A percentile compares a stretch with the other conserved stretches of the same genome.
Evolutionary conservation across 2,113 vertebrate genomes (phyloP).

Genomic region (Muscicapa adusta): DNA sequence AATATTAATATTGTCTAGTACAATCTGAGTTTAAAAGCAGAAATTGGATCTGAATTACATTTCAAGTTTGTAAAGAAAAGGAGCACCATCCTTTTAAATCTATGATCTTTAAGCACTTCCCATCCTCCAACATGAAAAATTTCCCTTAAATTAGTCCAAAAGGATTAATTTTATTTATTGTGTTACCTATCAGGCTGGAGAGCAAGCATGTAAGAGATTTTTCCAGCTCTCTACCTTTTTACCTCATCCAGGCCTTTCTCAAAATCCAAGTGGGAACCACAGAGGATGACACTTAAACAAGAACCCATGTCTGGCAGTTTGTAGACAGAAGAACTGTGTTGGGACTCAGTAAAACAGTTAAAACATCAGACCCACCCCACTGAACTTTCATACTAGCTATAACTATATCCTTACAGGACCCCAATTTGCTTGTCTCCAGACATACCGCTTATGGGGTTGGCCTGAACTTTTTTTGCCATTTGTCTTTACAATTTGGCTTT

Average conservation of each 20-base stretch:
- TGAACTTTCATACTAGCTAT: not conserved
- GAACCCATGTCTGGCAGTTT: accelerated
- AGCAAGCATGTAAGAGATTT: not conserved
- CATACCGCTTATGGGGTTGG: accelerated
- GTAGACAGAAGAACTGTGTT: accelerated
- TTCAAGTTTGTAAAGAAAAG: not conserved
- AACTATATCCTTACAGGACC: not conserved
- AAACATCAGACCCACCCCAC: accelerated
- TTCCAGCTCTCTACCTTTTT: not conserved
- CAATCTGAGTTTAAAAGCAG: not conserved
- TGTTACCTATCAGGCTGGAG: not conserved
- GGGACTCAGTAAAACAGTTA: not conserved
- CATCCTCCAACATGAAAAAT: not conserved
- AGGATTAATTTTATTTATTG: not conserved
- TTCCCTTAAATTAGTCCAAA: not conserved
- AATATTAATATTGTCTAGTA: not conserved
- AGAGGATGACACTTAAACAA: not conserved
- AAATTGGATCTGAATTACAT: not conserved
- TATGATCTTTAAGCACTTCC: not conserved
- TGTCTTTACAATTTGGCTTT: not conserved
- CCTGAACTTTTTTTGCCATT: not conserved
- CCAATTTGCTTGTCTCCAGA: not conserved
- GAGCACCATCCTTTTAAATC: not conserved
- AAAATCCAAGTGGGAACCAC: not conserved
- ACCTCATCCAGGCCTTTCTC: not conserved